Evolutionary conservation across 2,797 vertebrate genomes (phyloP), one percentile per base, ranked within the genome.

Genomic region (Philypnodon macrostomus): DNA sequence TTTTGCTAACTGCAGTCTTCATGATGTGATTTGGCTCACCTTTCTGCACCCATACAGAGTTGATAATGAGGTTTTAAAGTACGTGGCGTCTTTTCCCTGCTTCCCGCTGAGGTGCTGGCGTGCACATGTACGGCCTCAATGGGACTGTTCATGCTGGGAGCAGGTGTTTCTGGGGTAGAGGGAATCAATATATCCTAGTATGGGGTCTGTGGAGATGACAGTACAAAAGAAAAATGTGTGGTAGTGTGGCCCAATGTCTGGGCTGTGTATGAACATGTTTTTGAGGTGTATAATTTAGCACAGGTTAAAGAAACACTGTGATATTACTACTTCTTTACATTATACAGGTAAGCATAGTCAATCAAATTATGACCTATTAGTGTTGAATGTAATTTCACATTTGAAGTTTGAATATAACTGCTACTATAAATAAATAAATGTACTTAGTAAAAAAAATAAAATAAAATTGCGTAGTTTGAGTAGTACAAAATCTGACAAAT

Each of bases 181-280:
- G 13, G 60, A 72, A 77, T 76, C 73, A 71, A 79, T 67, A 53
- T 37, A 53, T 33, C 57, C 36, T 73, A 65, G 49, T 50, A 52
- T 1, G 51, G 26, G 51, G 32, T 47, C 36, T 47, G 33, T 36
- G 26, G n/a, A 7, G 35, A 42, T 62, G 40, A 24, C 37, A 26
- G 34, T 31, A 46, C 46, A n/a, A 17, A 40, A 44, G 15, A 32
- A 7, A 40, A 7, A 27, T 56, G 13, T 35, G 35, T 30, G 15
- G 7, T 12, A 39, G 44, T 35, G 31, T 14, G n/a, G n/a, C n/a
- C n/a, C 8, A 0, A 23, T 29, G 18, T 41, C 15, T 58, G n/a
- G 19, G 54, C 18, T 31, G 19, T 52, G 13, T n/a, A 14, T 38
- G 7, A 9, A 13, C 17, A 23, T 30, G 13, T 23, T 23, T n/a